These are phyloP conservation scores for Mesocentrotus franciscanus DNA, from an alignment of 53 echinoderm and acorn worm genomes.

Conservation along the genomic window DNA sequence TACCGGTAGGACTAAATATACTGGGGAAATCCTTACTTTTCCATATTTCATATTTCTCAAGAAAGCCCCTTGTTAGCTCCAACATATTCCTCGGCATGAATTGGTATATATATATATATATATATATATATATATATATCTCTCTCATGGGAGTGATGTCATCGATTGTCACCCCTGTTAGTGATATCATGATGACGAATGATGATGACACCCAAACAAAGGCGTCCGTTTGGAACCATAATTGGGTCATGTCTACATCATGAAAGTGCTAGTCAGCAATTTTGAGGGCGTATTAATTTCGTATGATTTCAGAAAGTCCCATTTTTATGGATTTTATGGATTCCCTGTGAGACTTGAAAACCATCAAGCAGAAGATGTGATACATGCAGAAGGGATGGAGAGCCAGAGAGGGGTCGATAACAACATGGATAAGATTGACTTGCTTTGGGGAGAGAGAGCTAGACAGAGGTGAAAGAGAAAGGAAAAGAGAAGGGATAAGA, in stretches of 20 bases:
- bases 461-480: not conserved
- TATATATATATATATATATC: no score
- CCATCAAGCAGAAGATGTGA: not conserved
- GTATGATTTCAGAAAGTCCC: not conserved
- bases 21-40: not conserved
- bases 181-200: conserved; percentile 27
- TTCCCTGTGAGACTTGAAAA: not conserved
- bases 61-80: not conserved
- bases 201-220: conserved; percentile 20
- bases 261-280: conserved; percentile 28
- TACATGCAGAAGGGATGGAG: not conserved
- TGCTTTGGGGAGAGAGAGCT: not conserved
- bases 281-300: not conserved
- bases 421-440: no score
- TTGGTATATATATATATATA: no score
- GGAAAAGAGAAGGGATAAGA: not conserved
- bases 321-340: not conserved
- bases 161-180: conserved; percentile 34
- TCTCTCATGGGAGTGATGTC: not conserved
- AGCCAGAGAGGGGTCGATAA: no score
- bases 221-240: not conserved
- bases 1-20: not conserved
- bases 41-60: not conserved
- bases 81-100: not conserved
- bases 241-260: conserved; percentile 22